Base-by-base conservation (phyloP, 2,113 vertebrate species). In the Percopsis transmontana region DNA sequence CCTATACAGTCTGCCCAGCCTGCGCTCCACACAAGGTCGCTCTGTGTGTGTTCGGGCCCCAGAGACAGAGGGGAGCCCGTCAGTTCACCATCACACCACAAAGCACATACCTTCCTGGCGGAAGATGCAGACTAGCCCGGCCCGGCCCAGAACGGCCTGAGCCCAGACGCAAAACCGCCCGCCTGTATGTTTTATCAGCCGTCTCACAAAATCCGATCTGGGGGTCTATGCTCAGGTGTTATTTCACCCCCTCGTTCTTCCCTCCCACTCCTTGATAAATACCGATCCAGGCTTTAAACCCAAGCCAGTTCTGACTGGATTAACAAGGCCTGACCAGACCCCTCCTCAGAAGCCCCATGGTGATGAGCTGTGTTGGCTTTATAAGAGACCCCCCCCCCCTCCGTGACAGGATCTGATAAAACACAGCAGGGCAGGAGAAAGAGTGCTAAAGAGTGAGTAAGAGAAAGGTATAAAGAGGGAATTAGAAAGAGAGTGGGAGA, bases 41-140 rank as follows among this genome's bases (percentile, higher is more conserved):
- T 88, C 86, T 92, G 89, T 91, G 87, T 92, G 89, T 88, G 90
- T 90, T 88, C 85, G 64, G 27, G 79, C 74, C 74, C 84, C 55
- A 66, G 79, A 90, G 90, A 90, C 88, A 82, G 85, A 89, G 76
- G 76, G 83, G 82, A 85, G 85, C 76, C 85, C 85, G 78, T 79
- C 78, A 16, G 47, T 16, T 79, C 57, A 65, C 83, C 87, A 87
- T 85, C 85, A 85, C 79, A 84, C 87, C 72, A 75, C 88, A 68
- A 84, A 85, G 87, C 88, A 85, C 84, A 90, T 89, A 88, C 84
- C 82, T 87, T 73, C 79, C 82, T 85, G 76, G 73, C 75, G 86
- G 9, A 12, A 23, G 19, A 20, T 19, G 21, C 85, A 62, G 74
- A 85, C 82, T 68, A 77, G 76, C 67, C 76, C 63, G 50, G 76